Conservation (phyloP, 2,113 vertebrate species). For the Fulmarus glacialis region DNA sequence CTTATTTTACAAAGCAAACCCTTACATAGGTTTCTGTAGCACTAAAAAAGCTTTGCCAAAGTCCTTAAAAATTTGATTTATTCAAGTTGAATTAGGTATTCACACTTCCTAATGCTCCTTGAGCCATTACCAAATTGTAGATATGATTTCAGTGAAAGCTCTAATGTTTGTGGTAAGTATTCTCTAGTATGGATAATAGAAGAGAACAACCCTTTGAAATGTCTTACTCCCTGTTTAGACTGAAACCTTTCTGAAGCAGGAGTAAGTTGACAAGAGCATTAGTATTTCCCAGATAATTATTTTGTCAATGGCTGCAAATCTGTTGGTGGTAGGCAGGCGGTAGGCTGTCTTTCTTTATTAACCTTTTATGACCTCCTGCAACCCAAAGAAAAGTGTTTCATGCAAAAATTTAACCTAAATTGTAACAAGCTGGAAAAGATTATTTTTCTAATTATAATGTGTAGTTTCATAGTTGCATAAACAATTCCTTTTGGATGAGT, state of each 20-base stretch:
- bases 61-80: not conserved
- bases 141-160: not conserved
- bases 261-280: not conserved
- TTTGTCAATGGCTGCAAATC: not conserved
- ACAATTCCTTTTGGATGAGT: not conserved
- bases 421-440: not conserved
- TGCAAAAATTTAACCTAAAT: not conserved
- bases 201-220: not conserved
- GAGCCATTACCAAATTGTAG: not conserved
- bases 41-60: not conserved
- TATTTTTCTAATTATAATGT: not conserved
- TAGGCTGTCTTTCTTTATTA: not conserved
- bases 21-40: not conserved
- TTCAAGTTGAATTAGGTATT: not conserved
- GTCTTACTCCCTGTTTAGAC: not conserved
- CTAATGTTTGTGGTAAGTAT: not conserved
- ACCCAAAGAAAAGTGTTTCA: not conserved
- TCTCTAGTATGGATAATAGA: not conserved
- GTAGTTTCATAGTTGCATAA: not conserved
- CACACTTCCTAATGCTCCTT: not conserved
- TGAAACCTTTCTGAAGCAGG: not conserved
- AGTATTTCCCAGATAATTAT: not conserved
- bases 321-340: not conserved
- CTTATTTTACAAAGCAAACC: not conserved
- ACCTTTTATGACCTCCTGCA: not conserved